These are phyloP conservation scores for Lamellibrachia luymesi DNA, from an alignment of 1,140 invertebrate genomes.

Conservation along the genomic window DNA sequence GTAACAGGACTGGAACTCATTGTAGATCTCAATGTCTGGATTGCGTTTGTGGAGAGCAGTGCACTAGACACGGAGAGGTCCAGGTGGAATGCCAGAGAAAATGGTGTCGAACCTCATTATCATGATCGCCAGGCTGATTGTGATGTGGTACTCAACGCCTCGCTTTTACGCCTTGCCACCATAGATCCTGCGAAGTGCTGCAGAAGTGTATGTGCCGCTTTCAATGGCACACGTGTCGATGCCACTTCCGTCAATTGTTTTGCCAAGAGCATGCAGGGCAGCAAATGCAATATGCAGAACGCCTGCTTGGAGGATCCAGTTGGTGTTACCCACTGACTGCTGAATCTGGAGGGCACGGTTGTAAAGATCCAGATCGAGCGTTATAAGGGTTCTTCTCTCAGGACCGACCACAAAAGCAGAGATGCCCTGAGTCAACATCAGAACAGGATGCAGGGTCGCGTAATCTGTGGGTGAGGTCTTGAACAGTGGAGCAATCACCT, in stretches of 20 bases:
- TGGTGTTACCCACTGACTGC: conserved; percentile 2
- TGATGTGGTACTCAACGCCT: conserved; percentile 18
- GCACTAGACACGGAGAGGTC: neutral
- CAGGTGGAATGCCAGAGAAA: neutral
- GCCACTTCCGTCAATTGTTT: conserved; percentile 4
- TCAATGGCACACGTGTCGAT: neutral
- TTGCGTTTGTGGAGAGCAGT: neutral
- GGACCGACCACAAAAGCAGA: conserved; percentile 8
- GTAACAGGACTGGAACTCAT: neutral
- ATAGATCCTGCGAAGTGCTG: conserved; percentile 4
- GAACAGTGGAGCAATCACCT: neutral
- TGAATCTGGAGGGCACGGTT: conserved; percentile 7
- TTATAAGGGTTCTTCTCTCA: neutral
- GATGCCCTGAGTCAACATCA: neutral
- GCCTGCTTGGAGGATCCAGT: neutral
- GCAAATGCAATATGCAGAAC: conserved; percentile 10
- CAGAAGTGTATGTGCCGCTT: conserved; percentile 18
- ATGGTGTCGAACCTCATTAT: neutral
- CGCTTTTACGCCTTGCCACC: conserved; percentile 7
- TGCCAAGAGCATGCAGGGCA: conserved; percentile 8
- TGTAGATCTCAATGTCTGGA: neutral
- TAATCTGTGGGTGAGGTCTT: neutral
- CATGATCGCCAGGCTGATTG: conserved; percentile 4
- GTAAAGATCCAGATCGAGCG: conserved; percentile 14
- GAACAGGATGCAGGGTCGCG: neutral